Conservation (phyloP, 2,113 vertebrate species). For the Anhinga rufa region DNA sequence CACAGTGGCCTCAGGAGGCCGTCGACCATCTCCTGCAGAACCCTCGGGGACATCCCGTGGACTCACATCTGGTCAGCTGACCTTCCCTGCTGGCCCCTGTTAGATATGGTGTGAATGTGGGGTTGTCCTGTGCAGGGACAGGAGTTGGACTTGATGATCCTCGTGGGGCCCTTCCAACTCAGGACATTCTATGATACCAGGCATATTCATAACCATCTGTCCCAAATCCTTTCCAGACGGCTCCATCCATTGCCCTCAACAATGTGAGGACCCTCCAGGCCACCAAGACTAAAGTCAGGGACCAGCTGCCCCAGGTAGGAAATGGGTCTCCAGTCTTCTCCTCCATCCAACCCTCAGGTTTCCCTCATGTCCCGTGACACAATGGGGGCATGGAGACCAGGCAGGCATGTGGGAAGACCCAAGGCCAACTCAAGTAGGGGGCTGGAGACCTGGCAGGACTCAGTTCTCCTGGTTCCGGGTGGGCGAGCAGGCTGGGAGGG, state of each 20-base stretch:
- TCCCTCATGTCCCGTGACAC: background rate
- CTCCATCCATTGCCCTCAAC: background rate
- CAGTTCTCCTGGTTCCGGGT: background rate
- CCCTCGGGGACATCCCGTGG: background rate
- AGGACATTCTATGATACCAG: background rate
- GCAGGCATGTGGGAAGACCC: background rate
- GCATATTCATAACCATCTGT: background rate
- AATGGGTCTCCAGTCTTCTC: accelerated
- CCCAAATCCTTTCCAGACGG: background rate
- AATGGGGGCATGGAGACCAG: too few relatives aligned
- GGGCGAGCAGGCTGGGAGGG: background rate
- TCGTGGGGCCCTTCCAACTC: too few relatives aligned
- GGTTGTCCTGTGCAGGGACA: too few relatives aligned
- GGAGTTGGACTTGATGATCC: too few relatives aligned
- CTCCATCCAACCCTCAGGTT: background rate
- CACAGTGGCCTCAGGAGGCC: background rate
- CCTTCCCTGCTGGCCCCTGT: background rate
- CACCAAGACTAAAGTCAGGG: background rate
- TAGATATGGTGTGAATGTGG: too few relatives aligned
- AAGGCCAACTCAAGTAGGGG: too few relatives aligned
- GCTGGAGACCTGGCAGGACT: background rate
- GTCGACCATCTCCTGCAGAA: background rate
- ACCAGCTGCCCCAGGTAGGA: background rate
- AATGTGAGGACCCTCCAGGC: background rate
- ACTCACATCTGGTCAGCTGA: background rate